Conservation (phyloP, 2,113 vertebrate genomes). For the Callospermophilus lateralis region DNA sequence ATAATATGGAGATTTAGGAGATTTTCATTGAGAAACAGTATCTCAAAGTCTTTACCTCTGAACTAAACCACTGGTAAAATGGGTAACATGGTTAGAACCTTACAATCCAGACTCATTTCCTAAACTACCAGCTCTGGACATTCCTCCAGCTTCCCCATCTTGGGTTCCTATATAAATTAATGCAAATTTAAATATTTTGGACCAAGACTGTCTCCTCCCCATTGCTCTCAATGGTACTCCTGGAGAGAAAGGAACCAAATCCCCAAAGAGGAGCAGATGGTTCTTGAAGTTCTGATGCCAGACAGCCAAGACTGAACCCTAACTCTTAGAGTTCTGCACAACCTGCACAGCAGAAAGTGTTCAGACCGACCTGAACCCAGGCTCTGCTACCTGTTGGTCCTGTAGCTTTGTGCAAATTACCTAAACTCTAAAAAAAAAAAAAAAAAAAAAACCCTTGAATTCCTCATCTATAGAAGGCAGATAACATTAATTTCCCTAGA, state of each 20-base stretch:
- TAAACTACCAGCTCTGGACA: not conserved
- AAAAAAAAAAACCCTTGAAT: not conserved
- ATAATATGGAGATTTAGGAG: not conserved
- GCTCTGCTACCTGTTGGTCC: not conserved
- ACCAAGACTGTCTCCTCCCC: not conserved
- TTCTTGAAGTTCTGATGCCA: slow-evolving; percentile 38
- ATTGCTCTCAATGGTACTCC: not conserved
- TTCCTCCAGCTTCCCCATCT: not conserved
- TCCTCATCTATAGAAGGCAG: not conserved
- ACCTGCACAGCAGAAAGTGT: not conserved
- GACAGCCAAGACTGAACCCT: not conserved
- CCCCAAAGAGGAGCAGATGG: too few relatives aligned
- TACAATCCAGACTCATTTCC: not conserved
- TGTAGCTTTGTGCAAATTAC: not conserved
- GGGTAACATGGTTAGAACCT: not conserved
- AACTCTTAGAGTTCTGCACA: not conserved
- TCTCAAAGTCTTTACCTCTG: not conserved
- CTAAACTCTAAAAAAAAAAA: not conserved
- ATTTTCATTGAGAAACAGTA: not conserved
- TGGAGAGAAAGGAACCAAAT: slow-evolving; percentile 16
- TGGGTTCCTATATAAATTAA: not conserved
- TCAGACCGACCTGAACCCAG: not conserved
- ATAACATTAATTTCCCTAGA: not conserved
- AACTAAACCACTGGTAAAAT: not conserved
- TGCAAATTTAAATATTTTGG: not conserved